Percentiles rank a stretch among this genome's conserved stretches.
phyloP scores from a whole-genome alignment of 2,797 vertebrate genomes.

The Malacoctenus gilli region DNA sequence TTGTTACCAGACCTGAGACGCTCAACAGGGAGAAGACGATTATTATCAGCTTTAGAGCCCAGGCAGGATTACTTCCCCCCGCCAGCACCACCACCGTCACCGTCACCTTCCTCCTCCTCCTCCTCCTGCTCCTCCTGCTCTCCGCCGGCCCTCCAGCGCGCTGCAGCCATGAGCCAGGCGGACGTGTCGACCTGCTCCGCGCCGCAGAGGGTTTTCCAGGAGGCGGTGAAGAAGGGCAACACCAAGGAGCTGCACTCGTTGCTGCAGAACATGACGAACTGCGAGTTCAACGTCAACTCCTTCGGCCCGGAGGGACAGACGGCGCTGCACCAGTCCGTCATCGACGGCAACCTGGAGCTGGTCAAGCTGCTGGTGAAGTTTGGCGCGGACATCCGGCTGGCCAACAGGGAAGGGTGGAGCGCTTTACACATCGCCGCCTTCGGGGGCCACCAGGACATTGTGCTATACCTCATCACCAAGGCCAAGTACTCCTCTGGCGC shows the following conservation, averaged over 20 bases:
- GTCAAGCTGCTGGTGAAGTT: constrained; percentile 98
- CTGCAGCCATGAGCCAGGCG: constrained; percentile 91
- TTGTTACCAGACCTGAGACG: constrained; percentile 66
- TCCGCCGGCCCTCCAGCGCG: constrained; percentile 46
- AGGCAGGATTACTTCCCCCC: constrained; percentile 69
- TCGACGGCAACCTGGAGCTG: constrained; percentile 97
- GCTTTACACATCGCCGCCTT: constrained; percentile 98
- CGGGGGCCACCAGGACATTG: constrained; percentile 98
- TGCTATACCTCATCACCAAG: constrained; percentile 99
- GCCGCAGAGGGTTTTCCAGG: constrained; percentile 94
- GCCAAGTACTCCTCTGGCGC: constrained; percentile 94
- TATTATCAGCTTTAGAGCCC: constrained; percentile 58
- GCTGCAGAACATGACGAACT: constrained; percentile 96
- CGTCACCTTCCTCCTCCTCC: too few relatives aligned
- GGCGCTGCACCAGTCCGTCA: constrained; percentile 96
- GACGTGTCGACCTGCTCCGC: constrained; percentile 91
- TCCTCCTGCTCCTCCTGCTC: too few relatives aligned
- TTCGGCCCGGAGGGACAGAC: constrained; percentile 98
- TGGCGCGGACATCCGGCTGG: constrained; percentile 95
- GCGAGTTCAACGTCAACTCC: constrained; percentile 98
- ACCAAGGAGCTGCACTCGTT: constrained; percentile 95
- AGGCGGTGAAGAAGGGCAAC: constrained; percentile 96
- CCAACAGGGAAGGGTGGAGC: constrained; percentile 98
- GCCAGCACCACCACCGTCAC: too few relatives aligned
- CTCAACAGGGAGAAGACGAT: constrained; percentile 58